phyloP scores from a whole-genome alignment of 2,113 vertebrate genomes.

The Bostrychus sinensis region DNA sequence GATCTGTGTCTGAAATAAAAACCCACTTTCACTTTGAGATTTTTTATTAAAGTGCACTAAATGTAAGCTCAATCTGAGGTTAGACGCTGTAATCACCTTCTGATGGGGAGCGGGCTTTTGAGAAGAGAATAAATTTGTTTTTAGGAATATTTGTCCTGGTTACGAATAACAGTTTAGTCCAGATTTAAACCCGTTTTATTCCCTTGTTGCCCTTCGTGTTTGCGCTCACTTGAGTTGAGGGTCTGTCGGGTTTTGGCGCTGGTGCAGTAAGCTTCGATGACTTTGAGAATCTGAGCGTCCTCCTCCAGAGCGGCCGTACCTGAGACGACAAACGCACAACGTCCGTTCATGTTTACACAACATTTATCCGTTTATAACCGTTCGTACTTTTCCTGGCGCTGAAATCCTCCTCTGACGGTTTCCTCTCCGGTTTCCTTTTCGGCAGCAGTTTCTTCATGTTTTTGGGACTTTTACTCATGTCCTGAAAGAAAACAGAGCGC shows the following conservation, averaged over 20 bases:
- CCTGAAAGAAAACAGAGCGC: conserved; percentile 73
- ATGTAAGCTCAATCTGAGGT: too few relatives aligned
- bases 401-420: conserved; percentile 96
- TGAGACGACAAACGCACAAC: conserved; percentile 52
- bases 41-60: too few relatives aligned
- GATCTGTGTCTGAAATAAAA: too few relatives aligned
- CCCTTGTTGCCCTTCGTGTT: too few relatives aligned
- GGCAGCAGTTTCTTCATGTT: conserved; percentile 97
- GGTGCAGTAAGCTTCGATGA: conserved; percentile 98
- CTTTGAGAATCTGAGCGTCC: conserved; percentile 97
- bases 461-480: conserved; percentile 96
- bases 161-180: too few relatives aligned
- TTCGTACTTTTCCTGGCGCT: conserved; percentile 91
- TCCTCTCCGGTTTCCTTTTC: conserved; percentile 94
- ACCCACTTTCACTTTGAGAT: too few relatives aligned
- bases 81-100: too few relatives aligned
- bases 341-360: neutral
- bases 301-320: conserved; percentile 97
- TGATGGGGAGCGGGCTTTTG: too few relatives aligned
- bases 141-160: too few relatives aligned
- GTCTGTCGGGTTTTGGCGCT: conserved; percentile 98
- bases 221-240: conserved; percentile 94
- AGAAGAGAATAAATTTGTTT: too few relatives aligned
- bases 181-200: too few relatives aligned
- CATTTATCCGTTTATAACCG: too few relatives aligned